Percentiles rank a stretch among this genome's conserved stretches.
phyloP scores from a whole-genome alignment of 2,797 vertebrate genomes.

The Clarias laeviceps region DNA sequence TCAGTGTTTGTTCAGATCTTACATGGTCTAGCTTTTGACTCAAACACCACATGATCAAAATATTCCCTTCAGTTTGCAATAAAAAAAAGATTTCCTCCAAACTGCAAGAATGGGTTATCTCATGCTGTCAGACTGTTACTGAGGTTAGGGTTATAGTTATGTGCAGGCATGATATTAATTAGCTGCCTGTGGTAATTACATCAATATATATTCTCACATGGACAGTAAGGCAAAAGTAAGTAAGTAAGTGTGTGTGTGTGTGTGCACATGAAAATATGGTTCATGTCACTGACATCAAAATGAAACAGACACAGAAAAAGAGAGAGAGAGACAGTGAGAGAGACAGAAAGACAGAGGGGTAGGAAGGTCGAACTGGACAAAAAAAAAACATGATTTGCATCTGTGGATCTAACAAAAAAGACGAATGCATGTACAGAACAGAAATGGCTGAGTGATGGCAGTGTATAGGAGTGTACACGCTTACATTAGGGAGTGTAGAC shows the following conservation, averaged over 20 bases:
- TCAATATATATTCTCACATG: neutral
- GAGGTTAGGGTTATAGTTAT: neutral
- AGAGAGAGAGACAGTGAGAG: neutral
- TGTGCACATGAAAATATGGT: conserved; percentile 19
- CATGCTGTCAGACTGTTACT: neutral
- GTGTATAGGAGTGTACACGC: neutral
- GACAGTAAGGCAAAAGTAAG: neutral
- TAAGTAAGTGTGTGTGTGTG: neutral
- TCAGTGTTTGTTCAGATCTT: too few relatives aligned
- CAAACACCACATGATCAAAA: too few relatives aligned
- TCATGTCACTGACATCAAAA: conserved; percentile 28
- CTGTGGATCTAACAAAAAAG: conserved; percentile 7
- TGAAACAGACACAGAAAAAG: conserved; percentile 2
- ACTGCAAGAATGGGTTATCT: too few relatives aligned
- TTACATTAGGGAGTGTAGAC: conserved; percentile 10
- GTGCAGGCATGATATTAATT: neutral
- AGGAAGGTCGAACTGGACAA: neutral
- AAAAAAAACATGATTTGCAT: neutral
- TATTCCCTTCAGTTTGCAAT: too few relatives aligned
- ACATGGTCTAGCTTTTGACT: too few relatives aligned
- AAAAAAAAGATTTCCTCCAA: too few relatives aligned
- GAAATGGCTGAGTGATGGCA: neutral
- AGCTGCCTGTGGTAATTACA: neutral
- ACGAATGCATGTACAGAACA: neutral
- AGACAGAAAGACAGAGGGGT: neutral